Evolutionary conservation across 2,113 vertebrate species (phyloP), one percentile per base, ranked within the genome.

Genomic region (Catharus bicknelli): DNA sequence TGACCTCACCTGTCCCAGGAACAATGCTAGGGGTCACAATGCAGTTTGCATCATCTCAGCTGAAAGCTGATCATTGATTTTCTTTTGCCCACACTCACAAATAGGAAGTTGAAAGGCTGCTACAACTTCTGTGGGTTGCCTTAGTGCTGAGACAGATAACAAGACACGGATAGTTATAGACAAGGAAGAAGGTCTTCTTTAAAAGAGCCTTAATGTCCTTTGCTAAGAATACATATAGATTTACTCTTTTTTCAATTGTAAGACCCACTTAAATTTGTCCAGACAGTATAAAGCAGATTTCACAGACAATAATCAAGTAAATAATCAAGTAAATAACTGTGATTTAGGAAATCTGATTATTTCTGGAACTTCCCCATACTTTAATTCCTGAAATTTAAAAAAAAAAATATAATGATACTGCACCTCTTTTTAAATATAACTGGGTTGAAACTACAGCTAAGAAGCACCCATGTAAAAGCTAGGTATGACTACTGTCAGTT

Each of bases 41-140:
- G 19, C 38, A 92, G 63, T 67, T 87, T 83, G 32, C 30, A 55
- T 40, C 34, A 42, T 23, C 57, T 84, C 93, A 66, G 36, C 83
- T 63, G 61, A 91, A 88, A 96, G 43, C 38, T 63, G 15, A 11
- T 86, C 13, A 55, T 76, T n/a, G 70, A 61, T 92, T 89, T 89
- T 91, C 38, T 50, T 85, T 43, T 67, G 23, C 43, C 53, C 14
- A 32, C 43, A 66, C 34, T 78, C 51, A 81, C 27, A 87, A 57
- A 83, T 26, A 82, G 67, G 66, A 90, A 72, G 59, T 29, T 83
- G 81, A 94, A 91, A 58, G 47, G 26, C 55, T 88, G 63, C 51
- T 70, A 36, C 27, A 20, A 25, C 69, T 91, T 85, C 66, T 61
- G 43, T 81, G 59, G 32, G n/a, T 70, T 73, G 42, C 19, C 21